Conservation (phyloP, 2,113 vertebrate genomes). For the Isichthys henryi region DNA sequence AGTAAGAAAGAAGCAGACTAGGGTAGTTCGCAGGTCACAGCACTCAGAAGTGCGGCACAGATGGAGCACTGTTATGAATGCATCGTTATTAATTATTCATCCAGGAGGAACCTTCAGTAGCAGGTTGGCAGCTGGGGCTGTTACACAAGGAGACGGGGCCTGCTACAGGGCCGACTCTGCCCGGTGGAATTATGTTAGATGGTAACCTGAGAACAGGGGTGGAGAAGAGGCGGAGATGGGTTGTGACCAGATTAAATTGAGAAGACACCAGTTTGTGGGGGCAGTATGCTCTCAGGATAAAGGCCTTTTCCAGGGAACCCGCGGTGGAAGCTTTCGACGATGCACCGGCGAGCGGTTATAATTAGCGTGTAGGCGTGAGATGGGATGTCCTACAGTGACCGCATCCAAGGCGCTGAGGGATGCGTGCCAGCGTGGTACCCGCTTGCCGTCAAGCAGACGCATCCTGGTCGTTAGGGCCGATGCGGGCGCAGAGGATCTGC, state of each 20-base stretch:
- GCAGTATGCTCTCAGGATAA: not conserved
- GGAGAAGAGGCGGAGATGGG: not conserved
- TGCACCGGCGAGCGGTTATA: not conserved
- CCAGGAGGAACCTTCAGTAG: not conserved
- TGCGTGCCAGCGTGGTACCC: not conserved
- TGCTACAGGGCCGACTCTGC: not conserved
- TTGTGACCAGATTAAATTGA: not conserved
- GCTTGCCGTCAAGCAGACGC: not conserved
- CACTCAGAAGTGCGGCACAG: not conserved
- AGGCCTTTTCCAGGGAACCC: not conserved
- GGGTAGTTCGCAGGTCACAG: not conserved
- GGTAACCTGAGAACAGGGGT: not conserved
- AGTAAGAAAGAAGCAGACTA: not conserved
- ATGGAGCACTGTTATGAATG: not conserved
- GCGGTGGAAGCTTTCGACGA: not conserved
- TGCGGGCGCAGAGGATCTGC: not conserved
- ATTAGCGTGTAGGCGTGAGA: not conserved
- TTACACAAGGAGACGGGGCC: not conserved
- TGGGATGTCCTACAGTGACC: not conserved
- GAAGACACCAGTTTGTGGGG: not conserved
- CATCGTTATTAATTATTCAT: slow-evolving; percentile 2
- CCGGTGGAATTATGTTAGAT: not conserved
- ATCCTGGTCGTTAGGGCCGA: not conserved
- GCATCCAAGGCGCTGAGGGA: not conserved
- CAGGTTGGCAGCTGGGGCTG: not conserved